These are phyloP conservation scores for Stichopus horrens DNA, from an alignment of 53 echinoderm and acorn worm species.

Conservation along the genomic window DNA sequence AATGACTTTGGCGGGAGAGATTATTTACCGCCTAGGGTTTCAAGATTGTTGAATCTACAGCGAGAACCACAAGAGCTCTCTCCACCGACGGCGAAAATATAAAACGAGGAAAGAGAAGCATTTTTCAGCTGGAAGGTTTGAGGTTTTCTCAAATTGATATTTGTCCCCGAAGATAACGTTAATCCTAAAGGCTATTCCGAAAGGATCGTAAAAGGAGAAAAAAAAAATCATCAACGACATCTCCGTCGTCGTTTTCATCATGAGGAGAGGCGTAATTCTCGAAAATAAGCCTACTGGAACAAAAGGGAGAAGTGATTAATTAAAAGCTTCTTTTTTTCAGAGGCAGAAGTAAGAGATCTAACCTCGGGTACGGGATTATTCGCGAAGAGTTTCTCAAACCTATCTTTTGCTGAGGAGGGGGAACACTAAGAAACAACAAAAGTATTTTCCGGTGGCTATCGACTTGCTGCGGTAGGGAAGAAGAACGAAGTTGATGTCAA, in stretches of 20 bases:
- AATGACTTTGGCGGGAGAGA: constrained; percentile 33
- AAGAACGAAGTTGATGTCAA: background rate
- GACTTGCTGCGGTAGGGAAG: too few relatives aligned
- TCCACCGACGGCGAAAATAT: background rate
- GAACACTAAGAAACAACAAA: background rate
- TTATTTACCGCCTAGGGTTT: constrained; percentile 19
- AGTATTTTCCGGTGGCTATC: background rate
- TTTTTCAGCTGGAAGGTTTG: constrained; percentile 25
- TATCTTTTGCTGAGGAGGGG: background rate
- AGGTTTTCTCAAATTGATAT: constrained; percentile 32
- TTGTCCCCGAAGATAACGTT: constrained; percentile 33
- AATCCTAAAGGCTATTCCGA: constrained; percentile 8
- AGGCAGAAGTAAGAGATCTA: background rate
- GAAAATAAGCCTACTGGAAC: constrained; percentile 26
- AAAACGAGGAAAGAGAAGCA: background rate
- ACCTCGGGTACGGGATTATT: constrained; percentile 3
- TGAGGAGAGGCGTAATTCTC: constrained; percentile 11
- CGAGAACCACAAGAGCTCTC: constrained; percentile 19
- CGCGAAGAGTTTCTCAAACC: constrained; percentile 6
- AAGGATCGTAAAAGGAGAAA: background rate
- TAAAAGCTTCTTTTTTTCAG: constrained; percentile 5
- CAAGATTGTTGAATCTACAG: constrained; percentile 37
- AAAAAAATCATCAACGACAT: background rate
- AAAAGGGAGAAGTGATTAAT: constrained; percentile 21
- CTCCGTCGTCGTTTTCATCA: background rate